Conservation (phyloP, 2,888 invertebrate species). For the Hydroisotoma schaefferi region DNA sequence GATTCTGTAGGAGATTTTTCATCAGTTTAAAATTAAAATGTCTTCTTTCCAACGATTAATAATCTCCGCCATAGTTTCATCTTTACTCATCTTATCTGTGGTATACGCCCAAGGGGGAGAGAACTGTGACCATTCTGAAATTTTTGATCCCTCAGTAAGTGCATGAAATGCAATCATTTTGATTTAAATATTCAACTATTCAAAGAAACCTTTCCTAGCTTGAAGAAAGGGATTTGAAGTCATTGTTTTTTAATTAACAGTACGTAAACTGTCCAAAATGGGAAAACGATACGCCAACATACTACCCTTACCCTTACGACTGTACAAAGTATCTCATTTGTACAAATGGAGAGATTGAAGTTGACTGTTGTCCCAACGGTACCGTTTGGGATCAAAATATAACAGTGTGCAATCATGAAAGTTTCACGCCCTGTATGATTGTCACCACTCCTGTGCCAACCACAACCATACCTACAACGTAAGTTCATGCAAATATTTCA, state of each 20-base stretch:
- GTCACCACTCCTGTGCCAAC: not conserved
- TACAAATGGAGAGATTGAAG: constrained; percentile 5
- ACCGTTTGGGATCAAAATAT: constrained; percentile 4
- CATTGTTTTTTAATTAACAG: not conserved
- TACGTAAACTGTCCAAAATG: not conserved
- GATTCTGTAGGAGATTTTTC: too few species aligned
- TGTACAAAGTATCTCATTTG: constrained; percentile 6
- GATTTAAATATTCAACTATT: too few species aligned
- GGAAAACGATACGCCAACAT: not conserved
- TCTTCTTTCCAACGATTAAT: too few species aligned
- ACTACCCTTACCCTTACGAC: constrained; percentile 12
- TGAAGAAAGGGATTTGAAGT: too few species aligned
- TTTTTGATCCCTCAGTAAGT: too few species aligned
- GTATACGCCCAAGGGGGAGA: too few species aligned
- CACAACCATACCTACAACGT: not conserved
- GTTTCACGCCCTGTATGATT: not conserved
- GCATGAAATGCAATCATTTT: too few species aligned
- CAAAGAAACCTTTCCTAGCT: too few species aligned
- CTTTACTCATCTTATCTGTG: too few species aligned
- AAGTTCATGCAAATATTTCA: not conserved
- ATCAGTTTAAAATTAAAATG: too few species aligned
- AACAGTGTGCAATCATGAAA: not conserved
- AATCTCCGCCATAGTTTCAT: too few species aligned
- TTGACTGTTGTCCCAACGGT: constrained; percentile 3
- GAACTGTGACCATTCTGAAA: too few species aligned